Base-by-base conservation (phyloP, 2,888 invertebrate genomes). In the Epirrita christyi region DNA sequence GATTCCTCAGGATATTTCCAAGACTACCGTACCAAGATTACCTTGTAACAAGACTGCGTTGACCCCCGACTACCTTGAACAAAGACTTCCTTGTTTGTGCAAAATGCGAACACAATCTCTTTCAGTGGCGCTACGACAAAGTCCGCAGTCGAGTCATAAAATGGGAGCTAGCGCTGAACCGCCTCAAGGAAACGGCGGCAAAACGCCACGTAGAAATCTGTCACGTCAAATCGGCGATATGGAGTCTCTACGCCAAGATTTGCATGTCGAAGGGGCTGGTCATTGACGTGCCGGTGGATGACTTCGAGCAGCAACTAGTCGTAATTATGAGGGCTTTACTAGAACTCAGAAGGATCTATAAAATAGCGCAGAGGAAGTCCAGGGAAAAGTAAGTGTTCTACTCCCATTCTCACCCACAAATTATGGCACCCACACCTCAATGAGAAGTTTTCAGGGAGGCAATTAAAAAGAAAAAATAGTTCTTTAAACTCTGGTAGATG, bases 221-320 rank as follows among this genome's bases (percentile, higher is more conserved):
- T 44, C 91, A 93, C 73, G 94, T 94, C 8, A 85, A 90, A 34
- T 77, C 91, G 0, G 93, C 93, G 29, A 92, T 94, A 42, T 94
- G 94, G 94, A 93, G 93, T 60, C 83, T 95, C 10, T 95, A 94
- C 80, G 86, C 91, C 47, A 94, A 94, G 80, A 94, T 95, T 64
- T 94, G 94, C 78, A 88, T 86, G 64, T 92, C 94, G 60, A 94
- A 94, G 73, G 92, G 90, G 0, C 72, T 91, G 32, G 11, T 76
- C 1, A 59, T 88, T 0, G 88, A 90, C 60, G 82, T 93, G 1
- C 78, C 81, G n/a, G 78, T 79, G 7, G 70, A 83, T 0, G 93
- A 95, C 72, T 88, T 93, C 37, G 94, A 95, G 70, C 91, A 93
- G 58, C 95, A 95, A 72, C 80, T 95, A 44, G 87, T 93, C 38